Conservation (phyloP, 2,113 vertebrate species). For the Polypterus bichir region DNA sequence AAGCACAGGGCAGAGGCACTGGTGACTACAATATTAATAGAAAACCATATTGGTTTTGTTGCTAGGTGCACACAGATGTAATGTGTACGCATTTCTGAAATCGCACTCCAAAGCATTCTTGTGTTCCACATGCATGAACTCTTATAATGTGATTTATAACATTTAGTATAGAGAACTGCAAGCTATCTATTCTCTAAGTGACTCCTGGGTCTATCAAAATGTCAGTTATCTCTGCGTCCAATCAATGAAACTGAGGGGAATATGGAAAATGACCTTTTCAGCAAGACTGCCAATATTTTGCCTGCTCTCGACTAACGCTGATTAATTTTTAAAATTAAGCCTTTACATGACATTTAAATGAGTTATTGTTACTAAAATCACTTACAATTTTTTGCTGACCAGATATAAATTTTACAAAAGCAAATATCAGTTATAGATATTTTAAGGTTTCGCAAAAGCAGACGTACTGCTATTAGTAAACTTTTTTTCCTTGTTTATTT, state of each 20-base stretch:
- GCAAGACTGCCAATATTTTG: conserved; percentile 14
- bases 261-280: conserved; percentile 26
- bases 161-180: conserved; percentile 1
- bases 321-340: conserved; percentile 22
- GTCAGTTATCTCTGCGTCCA: conserved; percentile 21
- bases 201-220: conserved; percentile 22
- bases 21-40: too few relatives aligned
- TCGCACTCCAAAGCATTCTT: background rate
- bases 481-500: too few relatives aligned
- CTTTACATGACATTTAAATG: conserved; percentile 6
- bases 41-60: too few relatives aligned
- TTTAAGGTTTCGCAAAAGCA: too few relatives aligned
- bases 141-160: conserved; percentile 3
- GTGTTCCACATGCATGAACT: background rate
- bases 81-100: background rate
- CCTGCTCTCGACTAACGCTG: conserved; percentile 12
- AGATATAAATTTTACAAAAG: too few relatives aligned
- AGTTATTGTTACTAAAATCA: conserved; percentile 4
- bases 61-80: background rate
- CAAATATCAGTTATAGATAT: too few relatives aligned
- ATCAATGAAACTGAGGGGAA: conserved; percentile 28
- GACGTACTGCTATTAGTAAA: too few relatives aligned
- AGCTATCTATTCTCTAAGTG: conserved; percentile 18
- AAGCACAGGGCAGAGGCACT: too few relatives aligned
- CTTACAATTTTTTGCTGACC: background rate